These are phyloP conservation scores for Trichechus manatus DNA, from an alignment of 2,113 vertebrate genomes.

Conservation along the genomic window DNA sequence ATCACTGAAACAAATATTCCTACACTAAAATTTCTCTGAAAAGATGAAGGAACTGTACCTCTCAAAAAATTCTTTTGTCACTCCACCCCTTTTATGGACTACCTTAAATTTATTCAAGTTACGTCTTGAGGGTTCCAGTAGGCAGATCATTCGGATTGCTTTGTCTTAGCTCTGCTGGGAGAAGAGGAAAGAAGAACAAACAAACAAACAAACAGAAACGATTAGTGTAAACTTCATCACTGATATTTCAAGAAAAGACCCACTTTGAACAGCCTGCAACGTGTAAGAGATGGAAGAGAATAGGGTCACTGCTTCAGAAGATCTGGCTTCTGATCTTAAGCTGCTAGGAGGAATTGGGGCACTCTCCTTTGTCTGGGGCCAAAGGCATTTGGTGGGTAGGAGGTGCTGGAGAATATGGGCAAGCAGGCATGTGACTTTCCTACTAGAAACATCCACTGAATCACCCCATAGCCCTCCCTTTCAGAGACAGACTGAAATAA, in stretches of 20 bases:
- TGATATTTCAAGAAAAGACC: slow-evolving; percentile 35
- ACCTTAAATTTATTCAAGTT: neutral
- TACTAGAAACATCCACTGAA: neutral
- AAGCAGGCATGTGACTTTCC: neutral
- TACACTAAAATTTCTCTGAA: slow-evolving; percentile 10
- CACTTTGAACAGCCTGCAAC: neutral
- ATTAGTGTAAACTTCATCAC: neutral
- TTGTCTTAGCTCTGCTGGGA: neutral
- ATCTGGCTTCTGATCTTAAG: neutral
- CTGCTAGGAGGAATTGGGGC: neutral
- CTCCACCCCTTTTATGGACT: neutral
- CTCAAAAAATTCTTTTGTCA: neutral
- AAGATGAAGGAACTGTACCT: neutral
- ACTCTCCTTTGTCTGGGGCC: neutral
- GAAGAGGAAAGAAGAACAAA: neutral
- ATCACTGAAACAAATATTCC: neutral
- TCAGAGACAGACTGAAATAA: neutral
- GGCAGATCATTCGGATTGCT: neutral
- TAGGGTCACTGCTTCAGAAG: neutral
- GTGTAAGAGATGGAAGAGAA: neutral
- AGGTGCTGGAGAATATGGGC: neutral
- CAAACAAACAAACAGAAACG: neutral
- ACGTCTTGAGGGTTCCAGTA: neutral
- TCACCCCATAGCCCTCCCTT: neutral
- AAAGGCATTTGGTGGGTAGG: neutral